Conservation (phyloP, 2,888 invertebrate species). For the Andricus curvator region DNA sequence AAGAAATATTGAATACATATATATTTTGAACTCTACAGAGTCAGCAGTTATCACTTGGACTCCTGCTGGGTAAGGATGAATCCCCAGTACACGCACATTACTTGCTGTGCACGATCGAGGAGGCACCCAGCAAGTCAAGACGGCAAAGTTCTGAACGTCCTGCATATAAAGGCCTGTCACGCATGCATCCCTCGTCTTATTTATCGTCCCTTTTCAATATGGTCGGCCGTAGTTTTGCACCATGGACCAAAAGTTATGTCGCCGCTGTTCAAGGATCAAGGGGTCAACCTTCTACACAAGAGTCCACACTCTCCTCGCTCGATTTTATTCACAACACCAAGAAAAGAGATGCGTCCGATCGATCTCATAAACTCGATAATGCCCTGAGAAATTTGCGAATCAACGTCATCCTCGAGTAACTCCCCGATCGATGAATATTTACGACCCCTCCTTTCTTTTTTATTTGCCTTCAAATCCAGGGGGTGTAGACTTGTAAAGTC, state of each 20-base stretch:
- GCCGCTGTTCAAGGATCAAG: conserved; percentile 58
- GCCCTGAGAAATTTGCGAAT: conserved; percentile 32
- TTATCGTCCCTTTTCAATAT: conserved; percentile 58
- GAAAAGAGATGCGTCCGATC: conserved; percentile 25
- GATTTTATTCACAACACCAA: conserved; percentile 37
- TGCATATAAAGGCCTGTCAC: conserved; percentile 60
- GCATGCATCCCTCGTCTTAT: conserved; percentile 58
- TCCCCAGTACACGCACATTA: conserved; percentile 55
- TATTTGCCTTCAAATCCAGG: background rate
- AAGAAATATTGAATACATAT: background rate
- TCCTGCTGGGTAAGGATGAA: conserved; percentile 59
- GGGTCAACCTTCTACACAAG: conserved; percentile 50
- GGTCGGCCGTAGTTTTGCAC: conserved; percentile 55
- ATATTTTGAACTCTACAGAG: background rate
- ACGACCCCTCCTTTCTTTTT: conserved; percentile 7
- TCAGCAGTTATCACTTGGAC: conserved; percentile 64
- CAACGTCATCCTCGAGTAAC: conserved; percentile 30
- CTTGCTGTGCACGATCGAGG: conserved; percentile 61
- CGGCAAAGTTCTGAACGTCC: conserved; percentile 55
- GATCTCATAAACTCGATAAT: conserved; percentile 24
- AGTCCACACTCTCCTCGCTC: conserved; percentile 29
- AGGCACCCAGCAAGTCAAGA: conserved; percentile 54
- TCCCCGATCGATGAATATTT: conserved; percentile 28
- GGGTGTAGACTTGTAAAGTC: background rate
- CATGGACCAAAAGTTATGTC: conserved; percentile 60